These are phyloP conservation scores for Xiphophorus couchianus DNA, from an alignment of 2,113 vertebrate species.

Conservation along the genomic window DNA sequence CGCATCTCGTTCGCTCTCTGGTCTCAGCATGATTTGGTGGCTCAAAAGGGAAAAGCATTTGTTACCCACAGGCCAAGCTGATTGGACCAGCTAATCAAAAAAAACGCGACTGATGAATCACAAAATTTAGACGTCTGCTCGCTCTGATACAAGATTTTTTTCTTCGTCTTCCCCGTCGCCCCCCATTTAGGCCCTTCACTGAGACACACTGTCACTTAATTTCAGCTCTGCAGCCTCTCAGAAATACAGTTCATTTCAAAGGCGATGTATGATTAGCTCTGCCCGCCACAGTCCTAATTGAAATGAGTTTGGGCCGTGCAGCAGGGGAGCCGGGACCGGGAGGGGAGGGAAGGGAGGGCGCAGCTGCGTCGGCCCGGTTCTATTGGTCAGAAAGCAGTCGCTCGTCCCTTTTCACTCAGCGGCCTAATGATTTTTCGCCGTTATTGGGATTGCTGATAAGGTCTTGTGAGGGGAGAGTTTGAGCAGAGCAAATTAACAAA, in stretches of 20 bases:
- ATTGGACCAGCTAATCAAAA: constrained; percentile 51
- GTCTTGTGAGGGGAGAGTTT: constrained; percentile 34
- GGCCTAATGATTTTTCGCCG: constrained; percentile 30
- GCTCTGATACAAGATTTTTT: constrained; percentile 53
- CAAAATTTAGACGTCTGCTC: constrained; percentile 47
- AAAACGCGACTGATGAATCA: constrained; percentile 44
- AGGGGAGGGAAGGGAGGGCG: constrained; percentile 7
- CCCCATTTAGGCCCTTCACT: constrained; percentile 39
- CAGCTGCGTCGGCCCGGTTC: constrained; percentile 52
- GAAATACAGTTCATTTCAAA: constrained; percentile 53
- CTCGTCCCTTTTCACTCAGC: constrained; percentile 31
- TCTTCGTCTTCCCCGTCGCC: constrained; percentile 13
- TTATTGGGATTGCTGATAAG: constrained; percentile 41
- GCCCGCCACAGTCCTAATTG: constrained; percentile 58
- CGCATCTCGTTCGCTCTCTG: background rate
- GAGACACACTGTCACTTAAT: constrained; percentile 35
- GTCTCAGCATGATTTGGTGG: background rate
- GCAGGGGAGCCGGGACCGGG: background rate
- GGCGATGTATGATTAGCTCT: constrained; percentile 70
- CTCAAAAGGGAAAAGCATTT: constrained; percentile 2
- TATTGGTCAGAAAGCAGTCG: constrained; percentile 48
- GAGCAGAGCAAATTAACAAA: constrained; percentile 28
- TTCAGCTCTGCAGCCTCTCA: constrained; percentile 27
- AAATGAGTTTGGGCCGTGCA: constrained; percentile 54
- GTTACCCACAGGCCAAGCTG: constrained; percentile 22